Evolutionary conservation across 1,140 invertebrate genomes (phyloP).

Genomic region (Atta cephalotes): DNA sequence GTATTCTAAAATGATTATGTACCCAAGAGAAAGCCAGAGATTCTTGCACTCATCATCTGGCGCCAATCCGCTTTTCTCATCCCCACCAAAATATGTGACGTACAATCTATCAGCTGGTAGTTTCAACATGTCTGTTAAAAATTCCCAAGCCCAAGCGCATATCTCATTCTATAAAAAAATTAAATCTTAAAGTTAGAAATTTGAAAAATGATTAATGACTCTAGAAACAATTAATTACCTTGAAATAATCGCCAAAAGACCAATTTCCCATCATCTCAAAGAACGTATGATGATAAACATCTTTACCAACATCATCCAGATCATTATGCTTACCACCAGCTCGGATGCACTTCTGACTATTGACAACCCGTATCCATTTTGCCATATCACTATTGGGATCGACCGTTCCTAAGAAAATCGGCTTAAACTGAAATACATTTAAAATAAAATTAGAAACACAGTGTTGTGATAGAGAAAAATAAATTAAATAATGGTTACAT

Average conservation of each 20-base stretch:
- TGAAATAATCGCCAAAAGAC: conserved; percentile 99
- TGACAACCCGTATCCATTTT: conserved; percentile 93
- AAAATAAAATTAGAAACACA: conserved; percentile 91
- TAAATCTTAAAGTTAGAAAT: conserved; percentile 31
- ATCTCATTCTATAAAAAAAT: conserved; percentile 92
- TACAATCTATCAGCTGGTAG: conserved; percentile 96
- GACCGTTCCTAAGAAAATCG: conserved; percentile 97
- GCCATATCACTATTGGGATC: conserved; percentile 99
- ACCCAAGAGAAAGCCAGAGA: conserved; percentile 90
- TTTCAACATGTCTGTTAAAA: conserved; percentile 94
- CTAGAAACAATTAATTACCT: conserved; percentile 86
- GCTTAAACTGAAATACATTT: conserved; percentile 93
- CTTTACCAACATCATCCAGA: conserved; percentile 99
- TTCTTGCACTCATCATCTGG: conserved; percentile 97
- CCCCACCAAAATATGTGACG: conserved; percentile 99
- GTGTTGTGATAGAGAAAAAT: too few species aligned
- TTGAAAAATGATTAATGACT: conserved; percentile 35
- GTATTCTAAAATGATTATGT: conserved; percentile 14
- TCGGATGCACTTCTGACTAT: conserved; percentile 99
- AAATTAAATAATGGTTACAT: too few species aligned
- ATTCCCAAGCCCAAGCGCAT: conserved; percentile 99
- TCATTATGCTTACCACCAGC: conserved; percentile 99
- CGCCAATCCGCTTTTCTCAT: conserved; percentile 92
- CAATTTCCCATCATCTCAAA: conserved; percentile 99
- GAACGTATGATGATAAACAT: conserved; percentile 99